Conservation (phyloP, 2,113 vertebrate genomes). For the Canis aureus region DNA sequence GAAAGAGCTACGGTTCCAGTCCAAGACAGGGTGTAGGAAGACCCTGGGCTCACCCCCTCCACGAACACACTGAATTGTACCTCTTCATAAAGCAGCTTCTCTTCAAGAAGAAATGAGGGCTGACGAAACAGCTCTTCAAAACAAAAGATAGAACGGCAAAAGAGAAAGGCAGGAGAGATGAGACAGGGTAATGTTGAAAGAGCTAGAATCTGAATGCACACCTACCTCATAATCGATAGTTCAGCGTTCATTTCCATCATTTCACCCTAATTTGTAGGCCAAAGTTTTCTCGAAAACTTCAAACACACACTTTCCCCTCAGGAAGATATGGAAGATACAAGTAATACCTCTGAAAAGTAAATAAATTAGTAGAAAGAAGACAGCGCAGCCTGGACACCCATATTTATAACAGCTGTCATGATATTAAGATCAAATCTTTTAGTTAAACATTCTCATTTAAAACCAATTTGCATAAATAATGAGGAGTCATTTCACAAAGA, state of each 20-base stretch:
- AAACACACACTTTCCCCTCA: background rate
- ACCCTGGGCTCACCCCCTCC: background rate
- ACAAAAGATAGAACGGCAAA: background rate
- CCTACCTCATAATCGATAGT: background rate
- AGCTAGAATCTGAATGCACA: background rate
- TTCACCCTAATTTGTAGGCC: background rate
- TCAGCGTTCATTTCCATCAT: background rate
- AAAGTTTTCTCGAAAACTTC: constrained; percentile 27
- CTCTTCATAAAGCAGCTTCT: background rate
- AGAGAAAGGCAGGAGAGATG: background rate
- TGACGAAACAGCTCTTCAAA: background rate
- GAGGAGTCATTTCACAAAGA: constrained; percentile 82
- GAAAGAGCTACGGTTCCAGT: background rate
- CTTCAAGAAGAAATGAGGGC: background rate
- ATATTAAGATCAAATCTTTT: constrained; percentile 81
- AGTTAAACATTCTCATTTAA: constrained; percentile 86
- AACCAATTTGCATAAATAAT: constrained; percentile 87
- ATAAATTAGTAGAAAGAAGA: constrained; percentile 65
- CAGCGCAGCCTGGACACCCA: constrained; percentile 61
- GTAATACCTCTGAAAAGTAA: constrained; percentile 62
- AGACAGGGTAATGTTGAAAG: background rate
- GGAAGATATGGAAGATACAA: constrained; percentile 39
- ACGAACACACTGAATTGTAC: background rate
- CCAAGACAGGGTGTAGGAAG: background rate
- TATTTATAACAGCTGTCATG: constrained; percentile 82